A percentile compares a stretch with the other conserved stretches of the same genome.
Conservation (phyloP, 2,888 invertebrate species). For the Alcis repandata region DNA sequence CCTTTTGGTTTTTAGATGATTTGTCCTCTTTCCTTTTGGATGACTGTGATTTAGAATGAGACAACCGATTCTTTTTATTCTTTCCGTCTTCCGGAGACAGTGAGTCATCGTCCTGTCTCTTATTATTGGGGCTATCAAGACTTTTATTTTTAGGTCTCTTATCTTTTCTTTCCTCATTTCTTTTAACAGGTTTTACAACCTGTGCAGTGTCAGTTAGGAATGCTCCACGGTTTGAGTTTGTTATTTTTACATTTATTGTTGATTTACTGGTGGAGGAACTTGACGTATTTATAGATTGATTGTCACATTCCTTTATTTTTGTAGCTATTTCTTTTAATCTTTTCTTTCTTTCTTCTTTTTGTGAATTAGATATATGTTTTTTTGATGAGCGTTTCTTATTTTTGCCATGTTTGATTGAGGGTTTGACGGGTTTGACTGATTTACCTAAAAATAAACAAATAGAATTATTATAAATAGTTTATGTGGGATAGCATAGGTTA, state of each 20-base stretch:
- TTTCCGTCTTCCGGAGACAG: conserved; percentile 35
- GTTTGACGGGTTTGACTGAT: conserved; percentile 60
- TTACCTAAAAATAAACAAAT: no score
- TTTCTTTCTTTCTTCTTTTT: conserved; percentile 80
- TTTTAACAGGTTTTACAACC: conserved; percentile 62
- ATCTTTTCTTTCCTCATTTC: conserved; percentile 52
- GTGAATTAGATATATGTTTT: conserved; percentile 61
- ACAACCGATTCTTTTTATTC: conserved; percentile 34
- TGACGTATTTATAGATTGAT: conserved; percentile 44
- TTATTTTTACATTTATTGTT: conserved; percentile 77
- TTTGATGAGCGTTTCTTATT: conserved; percentile 58
- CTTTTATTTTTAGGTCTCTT: conserved; percentile 44
- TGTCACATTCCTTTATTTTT: conserved; percentile 61
- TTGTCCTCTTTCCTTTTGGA: conserved; percentile 27
- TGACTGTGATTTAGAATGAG: conserved; percentile 6
- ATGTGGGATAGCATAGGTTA: no score
- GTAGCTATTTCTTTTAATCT: conserved; percentile 83
- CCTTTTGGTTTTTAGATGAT: conserved; percentile 35
- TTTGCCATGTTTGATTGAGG: conserved; percentile 55
- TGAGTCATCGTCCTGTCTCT: conserved; percentile 26
- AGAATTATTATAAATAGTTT: conserved; percentile 17
- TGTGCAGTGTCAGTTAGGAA: conserved; percentile 76
- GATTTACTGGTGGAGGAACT: conserved; percentile 55
- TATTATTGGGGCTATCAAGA: conserved; percentile 30
- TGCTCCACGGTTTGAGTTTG: conserved; percentile 84